Conservation (phyloP, 2,113 vertebrate species). For the Sceloporus undulatus region DNA sequence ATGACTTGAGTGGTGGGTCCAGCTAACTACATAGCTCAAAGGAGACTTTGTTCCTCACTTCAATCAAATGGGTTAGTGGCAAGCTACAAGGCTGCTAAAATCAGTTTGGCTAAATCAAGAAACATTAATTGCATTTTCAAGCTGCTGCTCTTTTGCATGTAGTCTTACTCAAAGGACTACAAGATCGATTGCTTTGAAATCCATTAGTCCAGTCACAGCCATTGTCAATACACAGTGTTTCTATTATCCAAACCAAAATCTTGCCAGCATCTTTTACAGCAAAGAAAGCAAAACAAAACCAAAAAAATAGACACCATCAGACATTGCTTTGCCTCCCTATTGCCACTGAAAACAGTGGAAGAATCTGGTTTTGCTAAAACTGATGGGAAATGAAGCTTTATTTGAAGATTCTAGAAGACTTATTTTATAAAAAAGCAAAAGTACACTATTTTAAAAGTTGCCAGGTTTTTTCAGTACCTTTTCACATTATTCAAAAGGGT, state of each 20-base stretch:
- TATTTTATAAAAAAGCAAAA: constrained; percentile 49
- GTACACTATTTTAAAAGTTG: constrained; percentile 57
- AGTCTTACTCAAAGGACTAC: background rate
- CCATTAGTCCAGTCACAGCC: background rate
- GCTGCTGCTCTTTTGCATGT: background rate
- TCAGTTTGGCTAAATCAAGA: background rate
- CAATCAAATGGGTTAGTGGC: background rate
- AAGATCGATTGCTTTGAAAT: background rate
- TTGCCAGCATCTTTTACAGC: background rate
- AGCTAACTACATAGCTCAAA: background rate
- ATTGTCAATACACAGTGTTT: background rate
- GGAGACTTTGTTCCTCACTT: background rate
- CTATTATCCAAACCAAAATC: background rate
- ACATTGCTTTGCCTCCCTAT: background rate
- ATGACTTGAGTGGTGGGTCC: background rate
- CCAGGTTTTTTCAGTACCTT: constrained; percentile 56
- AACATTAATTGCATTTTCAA: background rate
- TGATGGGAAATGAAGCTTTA: constrained; percentile 69
- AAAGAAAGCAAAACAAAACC: background rate
- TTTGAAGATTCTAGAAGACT: constrained; percentile 67
- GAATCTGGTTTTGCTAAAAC: constrained; percentile 25
- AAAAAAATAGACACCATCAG: background rate
- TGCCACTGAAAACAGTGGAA: background rate
- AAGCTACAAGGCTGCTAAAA: background rate
- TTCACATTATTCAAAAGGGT: constrained; percentile 71